Evolutionary conservation across 2,888 invertebrate species (phyloP).

Genomic region (Pasiphila rectangulata): DNA sequence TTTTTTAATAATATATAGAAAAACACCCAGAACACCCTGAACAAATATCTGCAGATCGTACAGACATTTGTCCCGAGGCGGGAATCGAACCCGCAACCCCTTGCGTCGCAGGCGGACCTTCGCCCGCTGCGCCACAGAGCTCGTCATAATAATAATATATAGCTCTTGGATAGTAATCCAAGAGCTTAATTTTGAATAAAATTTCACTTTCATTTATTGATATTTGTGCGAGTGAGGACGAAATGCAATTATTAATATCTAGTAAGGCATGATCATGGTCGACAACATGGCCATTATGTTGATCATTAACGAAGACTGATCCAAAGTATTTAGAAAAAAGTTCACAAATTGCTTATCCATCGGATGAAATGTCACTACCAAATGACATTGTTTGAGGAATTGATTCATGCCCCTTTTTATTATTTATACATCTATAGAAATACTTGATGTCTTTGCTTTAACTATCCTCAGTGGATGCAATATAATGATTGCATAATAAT

Average conservation of each 20-base stretch:
- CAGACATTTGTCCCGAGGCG: too few species aligned
- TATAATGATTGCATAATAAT: not conserved
- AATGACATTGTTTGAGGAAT: not conserved
- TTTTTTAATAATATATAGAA: too few species aligned
- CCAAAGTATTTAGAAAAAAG: conserved; percentile 1
- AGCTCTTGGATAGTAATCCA: not conserved
- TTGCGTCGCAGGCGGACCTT: too few species aligned
- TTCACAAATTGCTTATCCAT: not conserved
- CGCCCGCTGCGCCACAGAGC: too few species aligned
- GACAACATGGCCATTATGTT: too few species aligned
- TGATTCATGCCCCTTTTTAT: not conserved
- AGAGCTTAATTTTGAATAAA: not conserved
- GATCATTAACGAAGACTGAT: not conserved
- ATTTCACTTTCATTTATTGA: not conserved
- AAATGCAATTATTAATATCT: not conserved
- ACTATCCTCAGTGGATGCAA: not conserved
- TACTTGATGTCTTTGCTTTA: not conserved
- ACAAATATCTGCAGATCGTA: too few species aligned
- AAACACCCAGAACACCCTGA: too few species aligned
- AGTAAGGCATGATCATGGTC: not conserved
- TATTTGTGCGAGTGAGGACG: not conserved
- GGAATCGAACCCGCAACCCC: too few species aligned
- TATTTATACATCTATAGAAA: conserved; percentile 2
- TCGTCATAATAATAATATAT: too few species aligned
- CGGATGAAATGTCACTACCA: not conserved